Percentiles rank a stretch among this genome's conserved stretches.
Conservation (phyloP, 1,140 invertebrate species). For the Bathynomus jamesi region DNA sequence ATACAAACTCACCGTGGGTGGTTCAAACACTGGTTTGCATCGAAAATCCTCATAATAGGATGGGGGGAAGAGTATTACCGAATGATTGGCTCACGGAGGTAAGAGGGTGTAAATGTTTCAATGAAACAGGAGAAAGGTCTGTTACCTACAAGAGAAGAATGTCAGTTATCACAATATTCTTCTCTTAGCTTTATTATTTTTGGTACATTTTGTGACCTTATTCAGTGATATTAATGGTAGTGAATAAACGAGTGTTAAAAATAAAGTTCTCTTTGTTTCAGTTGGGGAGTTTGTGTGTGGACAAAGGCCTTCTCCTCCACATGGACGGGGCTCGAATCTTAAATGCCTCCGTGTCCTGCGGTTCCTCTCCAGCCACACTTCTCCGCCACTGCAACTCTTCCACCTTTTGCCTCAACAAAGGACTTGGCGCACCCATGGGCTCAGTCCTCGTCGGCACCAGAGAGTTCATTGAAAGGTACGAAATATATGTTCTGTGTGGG, state of each 20-base stretch:
- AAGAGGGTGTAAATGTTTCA: too few species aligned
- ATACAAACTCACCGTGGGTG: constrained; percentile 62
- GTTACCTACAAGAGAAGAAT: too few species aligned
- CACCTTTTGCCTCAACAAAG: constrained; percentile 75
- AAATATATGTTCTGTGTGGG: constrained; percentile 1
- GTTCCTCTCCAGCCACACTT: constrained; percentile 52
- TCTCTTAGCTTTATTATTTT: too few species aligned
- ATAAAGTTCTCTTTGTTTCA: constrained; percentile 37
- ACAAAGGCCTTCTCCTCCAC: constrained; percentile 63
- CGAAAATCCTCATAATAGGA: constrained; percentile 88
- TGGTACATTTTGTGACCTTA: too few species aligned
- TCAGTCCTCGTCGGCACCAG: constrained; percentile 71
- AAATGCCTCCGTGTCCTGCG: constrained; percentile 66
- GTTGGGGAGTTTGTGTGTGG: constrained; percentile 55
- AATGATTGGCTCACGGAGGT: constrained; percentile 68
- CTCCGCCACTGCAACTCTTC: constrained; percentile 67
- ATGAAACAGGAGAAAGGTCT: too few species aligned
- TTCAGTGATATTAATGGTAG: too few species aligned
- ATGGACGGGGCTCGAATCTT: constrained; percentile 90
- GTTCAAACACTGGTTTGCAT: constrained; percentile 69
- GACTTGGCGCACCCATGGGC: constrained; percentile 78
- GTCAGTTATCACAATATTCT: too few species aligned
- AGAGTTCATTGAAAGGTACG: constrained; percentile 64
- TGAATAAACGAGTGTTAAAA: background rate
- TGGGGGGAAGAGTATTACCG: constrained; percentile 75